A percentile compares a stretch with the other conserved stretches of the same genome.
Conservation (phyloP, 2,113 vertebrate species). For the Mormyrus lacerda region DNA sequence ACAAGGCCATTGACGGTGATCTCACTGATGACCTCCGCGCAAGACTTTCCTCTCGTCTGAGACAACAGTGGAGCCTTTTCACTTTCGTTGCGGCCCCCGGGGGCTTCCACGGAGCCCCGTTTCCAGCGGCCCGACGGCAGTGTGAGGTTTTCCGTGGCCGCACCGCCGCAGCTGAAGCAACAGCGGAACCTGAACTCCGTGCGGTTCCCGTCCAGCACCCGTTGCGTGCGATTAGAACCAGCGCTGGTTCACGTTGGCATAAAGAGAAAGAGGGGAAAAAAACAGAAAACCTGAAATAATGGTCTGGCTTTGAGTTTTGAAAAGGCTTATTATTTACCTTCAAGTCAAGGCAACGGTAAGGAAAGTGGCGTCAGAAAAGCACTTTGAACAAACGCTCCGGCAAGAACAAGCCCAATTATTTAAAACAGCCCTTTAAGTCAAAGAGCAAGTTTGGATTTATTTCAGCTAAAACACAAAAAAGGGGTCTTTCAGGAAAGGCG, state of each 20-base stretch:
- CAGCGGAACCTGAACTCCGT: slow-evolving; percentile 44
- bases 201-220: slow-evolving; percentile 56
- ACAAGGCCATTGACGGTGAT: slow-evolving; percentile 10
- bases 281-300: slow-evolving; percentile 26
- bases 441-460: slow-evolving; percentile 51
- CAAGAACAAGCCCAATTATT: slow-evolving; percentile 50
- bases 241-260: slow-evolving; percentile 33
- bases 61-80: slow-evolving; percentile 26
- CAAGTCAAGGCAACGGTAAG: slow-evolving; percentile 39
- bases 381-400: slow-evolving; percentile 26
- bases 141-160: slow-evolving; percentile 31
- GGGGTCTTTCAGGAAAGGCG: slow-evolving; percentile 55
- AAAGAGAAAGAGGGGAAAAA: neutral
- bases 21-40: neutral
- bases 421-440: slow-evolving; percentile 59
- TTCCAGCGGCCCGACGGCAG: slow-evolving; percentile 23
- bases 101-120: slow-evolving; percentile 27
- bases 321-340: slow-evolving; percentile 13
- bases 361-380: slow-evolving; percentile 32
- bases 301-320: neutral
- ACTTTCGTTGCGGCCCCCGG: neutral
- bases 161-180: slow-evolving; percentile 45
- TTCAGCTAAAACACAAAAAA: slow-evolving; percentile 54
- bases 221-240: slow-evolving; percentile 57
- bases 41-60: slow-evolving; percentile 10